Evolutionary conservation across 2,113 vertebrate genomes (phyloP), one percentile per base, ranked within the genome.

Genomic region (Oreotrochilus melanogaster): DNA sequence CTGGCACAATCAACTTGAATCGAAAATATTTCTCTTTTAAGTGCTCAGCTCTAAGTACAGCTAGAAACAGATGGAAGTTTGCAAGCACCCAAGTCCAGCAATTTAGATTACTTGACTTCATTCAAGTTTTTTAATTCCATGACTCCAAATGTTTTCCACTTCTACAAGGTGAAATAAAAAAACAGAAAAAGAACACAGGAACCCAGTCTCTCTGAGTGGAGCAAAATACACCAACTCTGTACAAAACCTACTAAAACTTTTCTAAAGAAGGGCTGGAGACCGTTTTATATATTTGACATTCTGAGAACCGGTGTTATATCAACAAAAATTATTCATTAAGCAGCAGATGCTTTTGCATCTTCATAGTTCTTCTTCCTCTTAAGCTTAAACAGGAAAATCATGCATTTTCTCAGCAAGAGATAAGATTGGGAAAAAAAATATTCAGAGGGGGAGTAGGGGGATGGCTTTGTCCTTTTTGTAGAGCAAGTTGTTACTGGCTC

Each of bases 381-480:
- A n/a, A 23, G 14, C 5, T 56, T 16, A 27, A 65, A 54, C 1
- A 10, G 18, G 43, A 14, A 84, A 80, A 64, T 4, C 2, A 8
- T 18, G 2, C 7, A 60, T 56, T 85, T 61, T 6, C 53, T 67
- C 37, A 67, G 24, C 18, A 56, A 56, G 12, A 14, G 21, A 6
- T 66, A 74, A 45, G 18, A 89, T 0, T n/a, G 11, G 15, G 27
- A 31, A 33, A 33, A 71, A 51, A 81, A 69, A 57, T 2, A 76
- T 1, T 53, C 14, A 57, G 51, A 3, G 47, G 2, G 2, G 2
- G 1, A 4, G 3, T 2, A 6, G 4, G 33, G 5, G 30, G 1
- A 16, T 1, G 0, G 9, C n/a, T 35, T 27, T 27, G 17, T 61
- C 2, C 1, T 27, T 76, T 57, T 47, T 61, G 10, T 31, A 78